Evolutionary conservation across 2,888 invertebrate species (phyloP).

Genomic region (Cordilura impudica): DNA sequence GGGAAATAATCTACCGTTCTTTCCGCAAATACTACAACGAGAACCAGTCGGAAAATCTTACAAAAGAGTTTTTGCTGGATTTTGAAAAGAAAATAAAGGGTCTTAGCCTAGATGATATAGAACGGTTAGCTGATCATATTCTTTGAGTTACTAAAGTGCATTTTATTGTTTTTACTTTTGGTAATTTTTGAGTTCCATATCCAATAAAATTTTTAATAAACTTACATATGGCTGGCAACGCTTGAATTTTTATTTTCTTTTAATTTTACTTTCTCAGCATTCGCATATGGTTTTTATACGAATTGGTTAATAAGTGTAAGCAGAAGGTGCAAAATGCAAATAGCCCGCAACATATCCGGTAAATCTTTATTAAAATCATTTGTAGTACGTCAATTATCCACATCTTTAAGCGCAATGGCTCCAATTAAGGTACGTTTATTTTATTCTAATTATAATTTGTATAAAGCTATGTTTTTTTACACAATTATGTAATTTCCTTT

Average conservation of each 20-base stretch:
- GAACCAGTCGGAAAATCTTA: constrained; percentile 80
- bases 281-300: not conserved
- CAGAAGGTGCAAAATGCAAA: constrained; percentile 54
- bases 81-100: constrained; percentile 74
- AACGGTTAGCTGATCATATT: constrained; percentile 71
- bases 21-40: constrained; percentile 81
- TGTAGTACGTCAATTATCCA: constrained; percentile 69
- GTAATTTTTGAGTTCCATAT: too few species aligned
- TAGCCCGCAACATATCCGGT: constrained; percentile 50
- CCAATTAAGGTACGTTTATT: constrained; percentile 72
- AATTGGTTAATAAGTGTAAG: constrained; percentile 13
- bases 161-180: not conserved
- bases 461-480: not conserved
- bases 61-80: constrained; percentile 74
- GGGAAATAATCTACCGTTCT: constrained; percentile 79
- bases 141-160: constrained; percentile 10
- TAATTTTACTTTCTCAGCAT: constrained; percentile 16
- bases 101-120: constrained; percentile 76
- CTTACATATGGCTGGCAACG: constrained; percentile 35
- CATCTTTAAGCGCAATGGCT: constrained; percentile 73
- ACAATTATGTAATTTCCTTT: constrained; percentile 44
- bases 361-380: constrained; percentile 48
- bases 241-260: not conserved
- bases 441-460: too few species aligned
- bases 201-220: constrained; percentile 3